A percentile compares a stretch with the other conserved stretches of the same genome.
Evolutionary conservation across 2,888 invertebrate genomes (phyloP).

Genomic region (Shargacucullia verbasci): DNA sequence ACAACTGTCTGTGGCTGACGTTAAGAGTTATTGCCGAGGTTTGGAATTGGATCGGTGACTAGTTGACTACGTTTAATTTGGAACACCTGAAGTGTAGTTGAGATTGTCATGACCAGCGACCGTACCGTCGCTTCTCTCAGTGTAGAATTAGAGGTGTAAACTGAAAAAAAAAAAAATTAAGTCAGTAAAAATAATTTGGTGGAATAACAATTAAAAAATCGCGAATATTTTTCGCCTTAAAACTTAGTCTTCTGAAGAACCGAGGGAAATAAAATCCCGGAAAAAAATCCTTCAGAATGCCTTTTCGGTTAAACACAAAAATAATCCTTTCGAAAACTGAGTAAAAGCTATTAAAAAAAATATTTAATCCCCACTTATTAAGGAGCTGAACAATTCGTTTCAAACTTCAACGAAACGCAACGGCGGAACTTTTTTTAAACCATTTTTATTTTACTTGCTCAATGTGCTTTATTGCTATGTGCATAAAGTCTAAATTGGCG

Average conservation of each 20-base stretch:
- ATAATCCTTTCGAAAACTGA: slow-evolving; percentile 36
- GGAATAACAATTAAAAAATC: too few relatives aligned
- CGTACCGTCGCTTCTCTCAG: too few relatives aligned
- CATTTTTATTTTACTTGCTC: slow-evolving; percentile 40
- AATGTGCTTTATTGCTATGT: slow-evolving; percentile 57
- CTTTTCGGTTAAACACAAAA: slow-evolving; percentile 10
- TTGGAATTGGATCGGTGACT: slow-evolving; percentile 8
- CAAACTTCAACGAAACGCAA: slow-evolving; percentile 60
- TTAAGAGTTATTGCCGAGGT: slow-evolving; percentile 30
- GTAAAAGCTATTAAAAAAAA: slow-evolving; percentile 53
- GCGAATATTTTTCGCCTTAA: too few relatives aligned
- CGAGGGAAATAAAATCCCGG: slow-evolving; percentile 5
- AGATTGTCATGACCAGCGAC: too few relatives aligned
- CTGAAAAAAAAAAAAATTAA: too few relatives aligned
- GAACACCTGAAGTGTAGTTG: too few relatives aligned
- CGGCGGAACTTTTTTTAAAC: slow-evolving; percentile 42
- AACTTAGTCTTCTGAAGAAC: too few relatives aligned
- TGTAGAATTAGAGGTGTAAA: too few relatives aligned
- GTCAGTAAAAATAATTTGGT: too few relatives aligned
- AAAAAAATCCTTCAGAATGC: slow-evolving; percentile 22
- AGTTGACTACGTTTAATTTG: too few relatives aligned
- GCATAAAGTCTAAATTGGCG: slow-evolving; percentile 70
- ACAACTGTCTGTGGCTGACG: slow-evolving; percentile 40
- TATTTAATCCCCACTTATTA: slow-evolving; percentile 66
- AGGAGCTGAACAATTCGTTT: slow-evolving; percentile 61